These are phyloP conservation scores for Phyllotreta cruciferae DNA, from an alignment of 2,888 invertebrate genomes.

Conservation along the genomic window DNA sequence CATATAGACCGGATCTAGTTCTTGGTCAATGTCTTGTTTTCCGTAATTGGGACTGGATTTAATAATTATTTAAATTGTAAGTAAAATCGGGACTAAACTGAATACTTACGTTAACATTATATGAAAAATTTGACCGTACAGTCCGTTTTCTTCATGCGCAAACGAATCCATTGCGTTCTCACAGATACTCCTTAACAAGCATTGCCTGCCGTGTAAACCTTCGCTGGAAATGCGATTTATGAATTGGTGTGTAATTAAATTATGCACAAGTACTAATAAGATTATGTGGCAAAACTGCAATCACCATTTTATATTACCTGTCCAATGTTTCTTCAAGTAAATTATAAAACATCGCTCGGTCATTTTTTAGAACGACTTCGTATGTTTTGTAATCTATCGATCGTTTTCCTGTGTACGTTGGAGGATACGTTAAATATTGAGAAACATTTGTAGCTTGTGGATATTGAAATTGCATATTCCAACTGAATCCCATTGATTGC, in stretches of 20 bases:
- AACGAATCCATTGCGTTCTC: slow-evolving; percentile 73
- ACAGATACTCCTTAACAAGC: slow-evolving; percentile 77
- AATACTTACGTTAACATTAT: slow-evolving; percentile 74
- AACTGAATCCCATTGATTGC: slow-evolving; percentile 64
- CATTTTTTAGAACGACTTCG: slow-evolving; percentile 41
- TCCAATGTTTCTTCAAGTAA: slow-evolving; percentile 52
- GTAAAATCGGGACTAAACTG: slow-evolving; percentile 12
- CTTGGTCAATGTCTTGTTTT: slow-evolving; percentile 57
- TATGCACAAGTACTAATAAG: background rate
- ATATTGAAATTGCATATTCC: slow-evolving; percentile 73
- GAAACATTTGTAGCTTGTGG: slow-evolving; percentile 50
- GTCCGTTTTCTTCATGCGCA: slow-evolving; percentile 67
- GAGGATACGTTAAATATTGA: slow-evolving; percentile 51
- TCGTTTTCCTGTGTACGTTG: slow-evolving; percentile 43
- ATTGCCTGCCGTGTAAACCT: slow-evolving; percentile 70
- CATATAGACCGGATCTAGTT: slow-evolving; percentile 65
- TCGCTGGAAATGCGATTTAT: slow-evolving; percentile 59
- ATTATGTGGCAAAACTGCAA: background rate
- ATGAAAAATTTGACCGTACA: slow-evolving; percentile 78
- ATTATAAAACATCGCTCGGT: slow-evolving; percentile 52
- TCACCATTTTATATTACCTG: slow-evolving; percentile 42
- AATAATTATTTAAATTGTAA: background rate
- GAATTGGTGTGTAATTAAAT: background rate
- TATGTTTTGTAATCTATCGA: background rate
- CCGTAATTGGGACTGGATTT: slow-evolving; percentile 51